Percentiles rank a stretch among this genome's conserved stretches.
Evolutionary conservation across 2,888 invertebrate species (phyloP).

Genomic region (Oligia strigilis): DNA sequence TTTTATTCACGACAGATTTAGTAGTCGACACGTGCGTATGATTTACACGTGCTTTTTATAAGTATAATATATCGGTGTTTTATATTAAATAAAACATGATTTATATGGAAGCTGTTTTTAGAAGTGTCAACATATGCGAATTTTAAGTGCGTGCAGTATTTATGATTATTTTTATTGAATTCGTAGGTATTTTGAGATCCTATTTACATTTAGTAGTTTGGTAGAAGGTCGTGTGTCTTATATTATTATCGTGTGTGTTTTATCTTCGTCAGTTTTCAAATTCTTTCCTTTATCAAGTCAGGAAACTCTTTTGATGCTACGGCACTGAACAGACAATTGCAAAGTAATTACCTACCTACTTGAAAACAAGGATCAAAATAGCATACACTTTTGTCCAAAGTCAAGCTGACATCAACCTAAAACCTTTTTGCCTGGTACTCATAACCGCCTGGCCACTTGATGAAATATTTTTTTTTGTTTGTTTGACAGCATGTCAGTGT

Average conservation of each 20-base stretch:
- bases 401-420: not conserved
- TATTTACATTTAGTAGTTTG: not conserved
- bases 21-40: slow-evolving; percentile 75
- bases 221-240: not conserved
- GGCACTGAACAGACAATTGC: not conserved
- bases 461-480: not conserved
- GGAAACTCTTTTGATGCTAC: not conserved
- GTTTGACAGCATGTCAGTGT: not conserved
- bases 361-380: not conserved
- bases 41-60: slow-evolving; percentile 72
- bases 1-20: slow-evolving; percentile 80
- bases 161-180: slow-evolving; percentile 16
- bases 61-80: slow-evolving; percentile 68
- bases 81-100: slow-evolving; percentile 68
- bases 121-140: slow-evolving; percentile 58
- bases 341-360: too few relatives aligned
- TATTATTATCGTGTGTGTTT: too few relatives aligned
- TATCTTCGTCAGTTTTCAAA: not conserved
- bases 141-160: slow-evolving; percentile 58
- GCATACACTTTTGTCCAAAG: not conserved
- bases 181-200: not conserved
- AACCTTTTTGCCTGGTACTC: not conserved
- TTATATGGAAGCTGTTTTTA: slow-evolving; percentile 49
- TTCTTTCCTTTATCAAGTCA: not conserved
- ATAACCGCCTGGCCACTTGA: not conserved